Base-by-base conservation (phyloP, 2,113 vertebrate species). In the Lycaon pictus region DNA sequence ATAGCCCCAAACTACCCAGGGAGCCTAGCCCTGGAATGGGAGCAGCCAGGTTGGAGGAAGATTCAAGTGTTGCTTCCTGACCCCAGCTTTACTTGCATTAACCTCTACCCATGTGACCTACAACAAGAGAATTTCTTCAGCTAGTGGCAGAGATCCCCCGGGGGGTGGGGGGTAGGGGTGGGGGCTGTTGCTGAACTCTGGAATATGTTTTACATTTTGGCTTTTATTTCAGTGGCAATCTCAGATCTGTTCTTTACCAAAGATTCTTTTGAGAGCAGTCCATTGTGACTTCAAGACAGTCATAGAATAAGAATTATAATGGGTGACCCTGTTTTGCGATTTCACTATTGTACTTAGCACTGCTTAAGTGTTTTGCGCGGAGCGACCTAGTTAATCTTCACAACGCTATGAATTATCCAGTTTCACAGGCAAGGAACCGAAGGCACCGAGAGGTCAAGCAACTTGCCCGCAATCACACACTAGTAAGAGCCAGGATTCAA, bases 21-120 rank as follows among this genome's bases (percentile, higher is more conserved):
- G n/a, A 63, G 11, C 37, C 80, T 48, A 58, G 53, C 62, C 48
- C 63, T 80, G n/a, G 65, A 62, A 12, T 60, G n/a, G 7, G 29
- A 58, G 72, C 1, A 0, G 23, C 20, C 16, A 7, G 25, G 20
- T 48, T 35, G 17, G 72, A 88, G 7, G 65, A 87, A n/a, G 79
- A 35, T 22, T 62, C 7, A 3, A 1, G 27, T 4, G 5, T 19
- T 4, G 11, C 58, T 56, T 35, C 3, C 9, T 0, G n/a, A 56
- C 15, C 27, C 65, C 2, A 3, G 83, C 48, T 60, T 74, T 29
- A 7, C 1, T 37, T 85, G 60, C n/a, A 9, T 32, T 35, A 32
- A n/a, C 11, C 43, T 55, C 17, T 81, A 32, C 11, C 86, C n/a
- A 19, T 0, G 4, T n/a, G 48, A 56, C 37, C 60, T 53, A 51